These are phyloP conservation scores for Eupeodes luniger DNA, from an alignment of 2,888 invertebrate species.

Conservation along the genomic window DNA sequence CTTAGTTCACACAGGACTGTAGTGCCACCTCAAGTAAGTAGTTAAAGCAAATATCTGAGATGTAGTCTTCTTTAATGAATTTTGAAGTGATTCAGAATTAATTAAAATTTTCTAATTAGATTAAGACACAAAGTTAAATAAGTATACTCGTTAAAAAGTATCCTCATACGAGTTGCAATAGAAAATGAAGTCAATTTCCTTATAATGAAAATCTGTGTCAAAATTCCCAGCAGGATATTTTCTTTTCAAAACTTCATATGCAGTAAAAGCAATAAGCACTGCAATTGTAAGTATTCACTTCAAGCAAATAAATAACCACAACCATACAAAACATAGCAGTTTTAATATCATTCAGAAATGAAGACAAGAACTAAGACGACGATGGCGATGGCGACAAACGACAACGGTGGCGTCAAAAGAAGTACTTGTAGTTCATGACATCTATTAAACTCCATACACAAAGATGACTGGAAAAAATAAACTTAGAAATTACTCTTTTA, in stretches of 20 bases:
- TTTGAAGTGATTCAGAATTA: no score
- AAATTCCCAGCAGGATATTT: neutral
- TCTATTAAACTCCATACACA: slow-evolving; percentile 15
- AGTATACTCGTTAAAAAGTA: neutral
- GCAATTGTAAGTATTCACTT: slow-evolving; percentile 16
- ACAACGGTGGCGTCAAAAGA: neutral
- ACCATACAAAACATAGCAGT: neutral
- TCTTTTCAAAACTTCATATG: neutral
- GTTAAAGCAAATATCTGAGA: no score
- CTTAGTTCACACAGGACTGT: no score
- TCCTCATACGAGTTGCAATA: neutral
- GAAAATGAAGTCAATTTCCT: neutral
- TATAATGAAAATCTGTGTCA: neutral
- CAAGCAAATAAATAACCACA: slow-evolving; percentile 11
- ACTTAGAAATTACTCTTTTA: no score
- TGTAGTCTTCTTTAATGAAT: no score
- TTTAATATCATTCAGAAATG: slow-evolving; percentile 7
- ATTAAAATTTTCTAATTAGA: neutral
- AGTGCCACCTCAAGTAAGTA: no score
- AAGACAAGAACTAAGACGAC: neutral
- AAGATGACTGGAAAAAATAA: neutral
- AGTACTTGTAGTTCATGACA: slow-evolving; percentile 18
- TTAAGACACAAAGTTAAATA: neutral
- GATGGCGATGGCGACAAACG: neutral
- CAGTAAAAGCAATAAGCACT: neutral